Evolutionary conservation across 2,888 invertebrate genomes (phyloP).

Genomic region (Nemotelus pantherinus): DNA sequence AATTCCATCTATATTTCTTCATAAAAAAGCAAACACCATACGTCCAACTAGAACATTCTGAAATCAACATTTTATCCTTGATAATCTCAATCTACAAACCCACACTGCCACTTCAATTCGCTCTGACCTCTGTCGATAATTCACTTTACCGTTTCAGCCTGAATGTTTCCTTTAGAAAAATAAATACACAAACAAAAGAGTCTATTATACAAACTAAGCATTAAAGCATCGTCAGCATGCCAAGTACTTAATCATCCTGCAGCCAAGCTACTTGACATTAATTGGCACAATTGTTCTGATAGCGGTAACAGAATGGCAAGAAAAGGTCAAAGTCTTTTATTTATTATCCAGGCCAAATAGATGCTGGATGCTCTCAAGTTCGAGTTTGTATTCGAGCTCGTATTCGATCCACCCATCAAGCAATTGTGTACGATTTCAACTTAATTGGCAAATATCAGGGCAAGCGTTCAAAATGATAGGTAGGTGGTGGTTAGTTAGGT

Average conservation of each 20-base stretch:
- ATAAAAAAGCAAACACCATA: no score
- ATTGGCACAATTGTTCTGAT: slow-evolving; percentile 34
- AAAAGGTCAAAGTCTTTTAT: slow-evolving; percentile 25
- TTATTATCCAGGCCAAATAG: background rate
- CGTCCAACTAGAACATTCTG: no score
- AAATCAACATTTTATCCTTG: no score
- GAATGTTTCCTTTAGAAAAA: no score
- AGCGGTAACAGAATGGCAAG: slow-evolving; percentile 7
- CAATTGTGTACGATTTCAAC: background rate
- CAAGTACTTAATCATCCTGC: slow-evolving; percentile 27
- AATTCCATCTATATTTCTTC: no score
- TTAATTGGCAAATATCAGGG: slow-evolving; percentile 10
- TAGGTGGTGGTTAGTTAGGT: background rate
- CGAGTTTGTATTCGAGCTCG: background rate
- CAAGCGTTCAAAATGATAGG: background rate
- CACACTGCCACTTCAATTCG: no score
- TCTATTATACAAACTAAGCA: no score
- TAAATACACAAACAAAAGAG: no score
- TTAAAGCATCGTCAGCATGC: background rate
- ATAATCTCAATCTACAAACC: no score
- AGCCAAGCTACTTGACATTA: slow-evolving; percentile 24
- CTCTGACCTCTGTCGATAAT: no score
- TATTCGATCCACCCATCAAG: background rate
- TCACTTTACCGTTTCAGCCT: no score
- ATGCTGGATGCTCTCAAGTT: no score